Evolutionary conservation across 2,888 invertebrate genomes (phyloP), one percentile per base, ranked within the genome.

Genomic region (Harpalus rubripes): DNA sequence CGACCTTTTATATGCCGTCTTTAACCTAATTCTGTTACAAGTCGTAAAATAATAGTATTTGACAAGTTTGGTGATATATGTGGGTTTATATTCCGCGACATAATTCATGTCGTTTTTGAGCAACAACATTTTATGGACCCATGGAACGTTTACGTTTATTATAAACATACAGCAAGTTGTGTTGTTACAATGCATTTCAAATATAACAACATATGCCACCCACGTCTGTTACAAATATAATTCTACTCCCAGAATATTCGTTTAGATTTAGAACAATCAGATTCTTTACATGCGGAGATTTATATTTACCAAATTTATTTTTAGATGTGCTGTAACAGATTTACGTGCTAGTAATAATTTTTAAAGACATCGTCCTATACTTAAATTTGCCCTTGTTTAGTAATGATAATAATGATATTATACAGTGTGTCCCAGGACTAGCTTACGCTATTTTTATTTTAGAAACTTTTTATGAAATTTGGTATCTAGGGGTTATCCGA

Each of bases 91-190:
- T 12, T 12, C 18, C n/a, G 18, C 41, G 16, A 39, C 41, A 72
- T 72, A 72, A 39, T 72, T 72, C 16, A 72, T 72, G 32, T 26
- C 65, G n/a, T 72, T 72, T 72, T 72, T 41, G 16, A 41, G 39
- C 68, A 65, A 65, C 65, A 65, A 65, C 8, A 72, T 41, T 72
- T 72, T 72, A 72, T 72, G 15, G 68, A 39, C 18, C 39, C 39
- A 72, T 72, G 16, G 68, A 39, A n/a, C 68, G 41, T 72, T 72
- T 72, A 39, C 68, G 32, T 72, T 72, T 72, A 72, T 72, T 72
- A 72, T 72, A 72, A 41, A 72, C 68, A 72, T 72, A 41, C 39
- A 39, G 15, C 15, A 10, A 41, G n/a, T 7, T 72, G 6, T 18
- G 15, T 72, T 15, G 68, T 72, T 72, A 15, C 68, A 72, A 41